These are phyloP conservation scores for Coendou prehensilis DNA, from an alignment of 2,797 vertebrate genomes.

Conservation along the genomic window DNA sequence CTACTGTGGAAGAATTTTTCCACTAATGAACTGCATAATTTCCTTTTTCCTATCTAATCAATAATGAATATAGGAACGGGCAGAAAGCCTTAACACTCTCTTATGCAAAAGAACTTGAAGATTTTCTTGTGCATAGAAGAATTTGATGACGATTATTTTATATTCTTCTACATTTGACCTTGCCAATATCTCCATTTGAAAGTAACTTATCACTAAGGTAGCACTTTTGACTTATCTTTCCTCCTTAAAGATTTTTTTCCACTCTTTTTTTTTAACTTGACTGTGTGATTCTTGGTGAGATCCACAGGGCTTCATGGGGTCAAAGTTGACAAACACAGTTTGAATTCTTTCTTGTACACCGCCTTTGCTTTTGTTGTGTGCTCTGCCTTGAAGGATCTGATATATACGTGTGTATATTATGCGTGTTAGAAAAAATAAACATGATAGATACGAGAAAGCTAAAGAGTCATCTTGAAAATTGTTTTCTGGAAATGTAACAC, in stretches of 20 bases:
- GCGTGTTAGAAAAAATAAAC: neutral
- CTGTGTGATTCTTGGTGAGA: neutral
- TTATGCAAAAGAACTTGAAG: neutral
- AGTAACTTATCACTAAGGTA: neutral
- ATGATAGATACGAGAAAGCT: neutral
- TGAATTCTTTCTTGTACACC: neutral
- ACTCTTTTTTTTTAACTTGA: neutral
- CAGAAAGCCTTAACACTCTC: neutral
- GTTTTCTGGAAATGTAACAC: neutral
- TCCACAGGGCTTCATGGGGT: neutral
- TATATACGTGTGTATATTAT: too few relatives aligned
- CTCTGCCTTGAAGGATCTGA: neutral
- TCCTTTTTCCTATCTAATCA: neutral
- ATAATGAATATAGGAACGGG: neutral
- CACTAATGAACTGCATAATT: constrained; percentile 51
- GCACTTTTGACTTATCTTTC: neutral
- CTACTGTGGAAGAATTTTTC: constrained; percentile 23
- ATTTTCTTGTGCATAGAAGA: neutral
- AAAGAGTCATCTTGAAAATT: neutral
- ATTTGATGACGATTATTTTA: constrained; percentile 33
- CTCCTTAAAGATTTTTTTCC: neutral
- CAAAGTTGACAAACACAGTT: neutral
- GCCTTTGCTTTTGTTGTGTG: neutral
- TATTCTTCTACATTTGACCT: neutral
- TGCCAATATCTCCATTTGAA: neutral